A percentile compares a stretch with the other conserved stretches of the same genome.
phyloP scores from a whole-genome alignment of 2,113 vertebrate species.

The Pardalotus punctatus region DNA sequence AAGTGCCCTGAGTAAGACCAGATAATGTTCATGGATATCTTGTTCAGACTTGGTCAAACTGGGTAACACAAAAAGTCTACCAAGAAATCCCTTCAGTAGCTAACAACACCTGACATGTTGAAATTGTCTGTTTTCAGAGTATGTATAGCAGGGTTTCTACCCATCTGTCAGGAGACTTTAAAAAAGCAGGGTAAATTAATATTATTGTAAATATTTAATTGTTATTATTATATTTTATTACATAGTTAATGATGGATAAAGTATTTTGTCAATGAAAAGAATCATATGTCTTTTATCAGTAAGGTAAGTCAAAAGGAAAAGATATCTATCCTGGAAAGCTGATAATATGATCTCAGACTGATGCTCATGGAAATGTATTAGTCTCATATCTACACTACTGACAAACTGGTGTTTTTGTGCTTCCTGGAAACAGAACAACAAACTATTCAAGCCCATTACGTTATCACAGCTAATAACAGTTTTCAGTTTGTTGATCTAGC shows the following conservation, averaged over 20 bases:
- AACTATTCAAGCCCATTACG: background rate
- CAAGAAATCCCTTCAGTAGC: background rate
- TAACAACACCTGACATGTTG: background rate
- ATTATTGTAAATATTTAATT: background rate
- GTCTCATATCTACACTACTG: background rate
- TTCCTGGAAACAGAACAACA: background rate
- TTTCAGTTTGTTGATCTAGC: conserved; percentile 6
- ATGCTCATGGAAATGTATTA: background rate
- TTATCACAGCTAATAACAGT: background rate
- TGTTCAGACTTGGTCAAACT: background rate
- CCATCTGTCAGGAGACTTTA: background rate
- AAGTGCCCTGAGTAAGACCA: background rate
- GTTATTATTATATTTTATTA: background rate
- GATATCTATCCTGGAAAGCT: background rate
- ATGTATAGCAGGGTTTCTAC: background rate
- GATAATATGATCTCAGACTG: background rate
- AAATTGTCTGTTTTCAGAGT: background rate
- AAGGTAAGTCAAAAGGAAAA: background rate
- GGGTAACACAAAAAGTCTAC: background rate
- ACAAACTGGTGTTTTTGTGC: background rate
- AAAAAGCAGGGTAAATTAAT: background rate
- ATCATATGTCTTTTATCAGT: background rate
- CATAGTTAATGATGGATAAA: background rate
- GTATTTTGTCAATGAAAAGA: background rate
- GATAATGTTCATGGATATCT: background rate